Evolutionary conservation across 2,888 invertebrate genomes (phyloP).

Genomic region (Caradrina kadenii): DNA sequence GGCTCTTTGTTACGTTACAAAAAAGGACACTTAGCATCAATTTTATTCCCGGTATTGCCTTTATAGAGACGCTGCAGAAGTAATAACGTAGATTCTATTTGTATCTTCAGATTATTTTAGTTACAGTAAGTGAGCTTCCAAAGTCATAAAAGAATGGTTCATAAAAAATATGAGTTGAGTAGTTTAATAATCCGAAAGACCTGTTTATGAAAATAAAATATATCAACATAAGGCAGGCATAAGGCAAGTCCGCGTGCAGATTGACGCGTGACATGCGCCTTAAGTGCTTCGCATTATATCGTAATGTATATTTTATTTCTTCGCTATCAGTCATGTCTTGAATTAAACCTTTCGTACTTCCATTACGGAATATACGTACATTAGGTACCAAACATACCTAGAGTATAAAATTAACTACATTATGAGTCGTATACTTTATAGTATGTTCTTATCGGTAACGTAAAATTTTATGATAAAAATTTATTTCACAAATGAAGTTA

Average conservation of each 20-base stretch:
- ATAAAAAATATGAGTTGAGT: constrained; percentile 17
- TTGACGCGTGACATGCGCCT: constrained; percentile 69
- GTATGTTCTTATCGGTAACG: constrained; percentile 11
- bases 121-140: background rate
- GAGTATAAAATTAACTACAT: constrained; percentile 20
- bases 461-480: constrained; percentile 32
- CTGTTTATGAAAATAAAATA: constrained; percentile 56
- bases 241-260: constrained; percentile 60
- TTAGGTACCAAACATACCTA: constrained; percentile 22
- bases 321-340: constrained; percentile 53
- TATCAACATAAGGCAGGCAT: constrained; percentile 51
- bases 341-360: constrained; percentile 45
- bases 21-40: constrained; percentile 82
- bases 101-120: constrained; percentile 33
- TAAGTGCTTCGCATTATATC: constrained; percentile 70
- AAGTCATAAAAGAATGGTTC: constrained; percentile 8
- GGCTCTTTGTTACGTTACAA: constrained; percentile 84
- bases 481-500: constrained; percentile 49
- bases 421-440: constrained; percentile 14
- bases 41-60: constrained; percentile 76
- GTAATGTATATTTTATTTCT: constrained; percentile 64
- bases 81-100: constrained; percentile 46
- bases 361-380: constrained; percentile 28
- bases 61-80: constrained; percentile 58
- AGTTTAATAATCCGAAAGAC: constrained; percentile 26